Evolutionary conservation across 2,888 invertebrate genomes (phyloP).

Genomic region (Drosophila fulvimacula): DNA sequence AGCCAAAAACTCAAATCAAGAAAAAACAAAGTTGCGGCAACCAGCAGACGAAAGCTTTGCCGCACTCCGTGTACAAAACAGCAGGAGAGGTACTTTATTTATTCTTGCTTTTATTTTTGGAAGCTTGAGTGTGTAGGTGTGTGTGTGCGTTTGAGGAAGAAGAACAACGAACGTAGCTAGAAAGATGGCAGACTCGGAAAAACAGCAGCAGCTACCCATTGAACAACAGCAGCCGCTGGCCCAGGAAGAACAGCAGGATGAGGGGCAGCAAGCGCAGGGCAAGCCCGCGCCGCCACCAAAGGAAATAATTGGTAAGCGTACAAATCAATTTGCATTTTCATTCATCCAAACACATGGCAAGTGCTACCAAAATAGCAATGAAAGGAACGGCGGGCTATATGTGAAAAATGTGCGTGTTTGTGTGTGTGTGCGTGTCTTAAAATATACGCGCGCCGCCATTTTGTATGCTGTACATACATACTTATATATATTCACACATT

Average conservation of each 20-base stretch:
- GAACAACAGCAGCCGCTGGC: slow-evolving; percentile 84
- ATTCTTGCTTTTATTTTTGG: slow-evolving; percentile 68
- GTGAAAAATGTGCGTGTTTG: slow-evolving; percentile 62
- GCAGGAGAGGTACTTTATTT: slow-evolving; percentile 51
- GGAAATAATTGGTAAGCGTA: slow-evolving; percentile 91
- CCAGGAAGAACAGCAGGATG: slow-evolving; percentile 82
- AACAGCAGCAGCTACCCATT: slow-evolving; percentile 85
- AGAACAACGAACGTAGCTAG: slow-evolving; percentile 57
- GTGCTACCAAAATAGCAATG: slow-evolving; percentile 73
- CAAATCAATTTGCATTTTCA: slow-evolving; percentile 57
- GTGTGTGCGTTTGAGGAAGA: slow-evolving; percentile 53
- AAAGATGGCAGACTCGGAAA: slow-evolving; percentile 96
- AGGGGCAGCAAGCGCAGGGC: slow-evolving; percentile 78
- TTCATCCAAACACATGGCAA: slow-evolving; percentile 64
- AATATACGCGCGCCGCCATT: slow-evolving; percentile 82
- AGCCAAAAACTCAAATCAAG: slow-evolving; percentile 54
- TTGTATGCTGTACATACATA: slow-evolving; percentile 69
- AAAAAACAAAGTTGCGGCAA: slow-evolving; percentile 65
- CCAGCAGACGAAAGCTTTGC: slow-evolving; percentile 52
- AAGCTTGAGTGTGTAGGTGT: slow-evolving; percentile 47
- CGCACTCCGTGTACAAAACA: slow-evolving; percentile 40
- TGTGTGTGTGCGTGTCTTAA: slow-evolving; percentile 76
- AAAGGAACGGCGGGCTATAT: slow-evolving; percentile 48
- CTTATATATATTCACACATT: slow-evolving; percentile 55
- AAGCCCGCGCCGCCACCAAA: slow-evolving; percentile 87